phyloP scores from a whole-genome alignment of 1,140 invertebrate genomes.

The Heliconius nattereri region DNA sequence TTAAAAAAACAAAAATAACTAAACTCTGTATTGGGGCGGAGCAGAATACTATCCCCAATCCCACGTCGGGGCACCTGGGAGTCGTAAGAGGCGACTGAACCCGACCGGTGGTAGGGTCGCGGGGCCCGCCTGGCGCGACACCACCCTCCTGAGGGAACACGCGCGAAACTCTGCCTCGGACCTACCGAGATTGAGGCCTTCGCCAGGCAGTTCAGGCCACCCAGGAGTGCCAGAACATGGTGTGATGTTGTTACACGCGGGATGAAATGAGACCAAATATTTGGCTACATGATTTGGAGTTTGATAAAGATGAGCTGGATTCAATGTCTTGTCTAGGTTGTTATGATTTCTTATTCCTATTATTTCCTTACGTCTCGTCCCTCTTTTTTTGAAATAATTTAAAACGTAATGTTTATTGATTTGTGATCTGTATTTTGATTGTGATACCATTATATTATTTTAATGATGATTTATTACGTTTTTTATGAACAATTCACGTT shows the following conservation, averaged over 20 bases:
- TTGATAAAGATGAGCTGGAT: slow-evolving; percentile 1
- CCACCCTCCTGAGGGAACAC: slow-evolving; percentile 36
- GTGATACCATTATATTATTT: not conserved
- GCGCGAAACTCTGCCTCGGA: not conserved
- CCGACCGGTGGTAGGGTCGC: slow-evolving; percentile 36
- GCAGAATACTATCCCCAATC: slow-evolving; percentile 42
- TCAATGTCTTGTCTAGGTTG: not conserved
- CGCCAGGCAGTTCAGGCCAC: not conserved
- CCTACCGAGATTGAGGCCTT: not conserved
- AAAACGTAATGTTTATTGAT: not conserved
- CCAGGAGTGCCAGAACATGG: slow-evolving; percentile 22
- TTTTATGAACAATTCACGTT: not conserved
- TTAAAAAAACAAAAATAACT: not conserved
- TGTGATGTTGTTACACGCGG: not conserved
- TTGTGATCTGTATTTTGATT: not conserved
- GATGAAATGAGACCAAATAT: slow-evolving; percentile 4
- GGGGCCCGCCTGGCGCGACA: slow-evolving; percentile 26
- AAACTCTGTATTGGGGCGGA: slow-evolving; percentile 42
- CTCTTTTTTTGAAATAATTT: not conserved
- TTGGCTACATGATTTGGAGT: not conserved
- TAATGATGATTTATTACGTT: slow-evolving; percentile 2
- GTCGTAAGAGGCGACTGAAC: slow-evolving; percentile 44
- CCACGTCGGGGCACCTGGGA: slow-evolving; percentile 38
- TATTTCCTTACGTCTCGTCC: not conserved
- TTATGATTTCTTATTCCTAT: not conserved